Percentiles rank a stretch among this genome's conserved stretches.
phyloP scores from a whole-genome alignment of 2,797 vertebrate genomes.

The Eulemur albifrons region DNA sequence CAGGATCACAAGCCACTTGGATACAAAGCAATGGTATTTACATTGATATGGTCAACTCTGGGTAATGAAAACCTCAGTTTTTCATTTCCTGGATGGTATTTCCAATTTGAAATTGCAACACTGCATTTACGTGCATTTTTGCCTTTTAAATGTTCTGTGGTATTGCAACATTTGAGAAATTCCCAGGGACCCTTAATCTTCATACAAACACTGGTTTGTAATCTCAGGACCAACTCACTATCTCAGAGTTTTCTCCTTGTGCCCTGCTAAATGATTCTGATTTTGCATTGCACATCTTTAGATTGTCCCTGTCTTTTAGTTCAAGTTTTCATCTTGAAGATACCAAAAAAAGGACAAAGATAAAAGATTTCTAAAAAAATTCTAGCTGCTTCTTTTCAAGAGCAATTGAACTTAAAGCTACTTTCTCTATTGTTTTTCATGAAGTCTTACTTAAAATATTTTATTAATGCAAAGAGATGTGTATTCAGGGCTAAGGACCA shows the following conservation, averaged over 20 bases:
- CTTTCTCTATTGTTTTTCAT: constrained; percentile 79
- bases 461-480: constrained; percentile 81
- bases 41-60: constrained; percentile 33
- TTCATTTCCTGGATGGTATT: constrained; percentile 69
- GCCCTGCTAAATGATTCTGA: constrained; percentile 30
- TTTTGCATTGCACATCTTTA: constrained; percentile 45
- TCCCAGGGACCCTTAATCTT: constrained; percentile 64
- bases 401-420: constrained; percentile 76
- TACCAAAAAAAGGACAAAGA: constrained; percentile 50
- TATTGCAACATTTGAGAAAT: constrained; percentile 71
- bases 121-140: constrained; percentile 60
- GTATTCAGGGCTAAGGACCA: constrained; percentile 80
- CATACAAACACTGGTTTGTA: constrained; percentile 59
- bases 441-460: constrained; percentile 82
- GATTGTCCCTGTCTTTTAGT: constrained; percentile 46
- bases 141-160: constrained; percentile 57
- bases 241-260: constrained; percentile 4
- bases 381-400: constrained; percentile 72
- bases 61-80: constrained; percentile 44
- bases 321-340: constrained; percentile 70
- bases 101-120: constrained; percentile 63
- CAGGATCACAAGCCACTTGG: background rate
- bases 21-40: constrained; percentile 27
- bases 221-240: background rate
- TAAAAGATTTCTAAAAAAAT: constrained; percentile 51